Evolutionary conservation across 2,797 vertebrate species (phyloP).

Genomic region (Eulemur coronatus): DNA sequence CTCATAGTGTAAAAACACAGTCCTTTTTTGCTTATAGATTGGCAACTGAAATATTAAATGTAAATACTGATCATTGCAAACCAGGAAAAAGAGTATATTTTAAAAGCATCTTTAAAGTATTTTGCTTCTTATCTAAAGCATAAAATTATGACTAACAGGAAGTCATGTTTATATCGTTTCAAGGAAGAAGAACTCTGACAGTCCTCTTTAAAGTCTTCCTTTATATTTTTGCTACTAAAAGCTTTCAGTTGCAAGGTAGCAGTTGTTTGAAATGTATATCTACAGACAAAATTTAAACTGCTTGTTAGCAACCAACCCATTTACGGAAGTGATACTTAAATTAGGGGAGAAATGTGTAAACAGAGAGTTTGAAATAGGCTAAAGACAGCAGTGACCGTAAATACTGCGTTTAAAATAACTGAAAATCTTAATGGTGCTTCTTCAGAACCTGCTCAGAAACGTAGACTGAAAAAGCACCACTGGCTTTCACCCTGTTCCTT

Average conservation of each 20-base stretch:
- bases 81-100: neutral
- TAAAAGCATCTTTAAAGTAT: neutral
- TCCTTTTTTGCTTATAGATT: neutral
- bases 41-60: neutral
- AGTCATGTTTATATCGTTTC: neutral
- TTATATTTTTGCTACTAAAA: neutral
- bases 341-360: neutral
- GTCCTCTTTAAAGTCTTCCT: neutral
- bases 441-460: neutral
- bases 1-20: neutral
- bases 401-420: neutral
- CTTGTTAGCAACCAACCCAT: neutral
- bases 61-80: neutral
- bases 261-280: neutral
- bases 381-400: neutral
- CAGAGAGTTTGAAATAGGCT: neutral
- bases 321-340: neutral
- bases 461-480: neutral
- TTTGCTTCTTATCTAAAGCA: conserved; percentile 16
- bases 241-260: neutral
- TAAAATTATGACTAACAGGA: neutral
- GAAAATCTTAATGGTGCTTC: neutral
- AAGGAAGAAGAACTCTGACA: neutral
- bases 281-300: neutral
- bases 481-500: neutral